These are phyloP conservation scores for Gasterosteus nipponicus DNA, from an alignment of 2,113 vertebrate species.

Conservation along the genomic window DNA sequence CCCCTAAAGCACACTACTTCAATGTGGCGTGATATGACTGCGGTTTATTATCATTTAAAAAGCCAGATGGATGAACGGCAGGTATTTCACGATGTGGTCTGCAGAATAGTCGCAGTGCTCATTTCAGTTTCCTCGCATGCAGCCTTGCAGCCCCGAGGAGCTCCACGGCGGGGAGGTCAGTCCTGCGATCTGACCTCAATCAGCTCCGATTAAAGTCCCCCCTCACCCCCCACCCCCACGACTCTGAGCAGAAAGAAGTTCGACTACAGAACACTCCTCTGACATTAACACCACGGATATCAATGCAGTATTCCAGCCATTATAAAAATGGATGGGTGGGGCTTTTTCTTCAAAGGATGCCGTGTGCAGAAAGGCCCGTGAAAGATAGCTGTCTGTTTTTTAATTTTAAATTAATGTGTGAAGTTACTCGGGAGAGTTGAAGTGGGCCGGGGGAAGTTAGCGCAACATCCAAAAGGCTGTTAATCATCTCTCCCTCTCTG, in stretches of 20 bases:
- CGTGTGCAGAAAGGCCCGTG: background rate
- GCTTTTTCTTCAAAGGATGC: background rate
- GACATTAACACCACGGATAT: conserved; percentile 1
- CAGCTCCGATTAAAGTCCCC: conserved; percentile 65
- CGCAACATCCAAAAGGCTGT: conserved; percentile 56
- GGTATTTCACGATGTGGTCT: conserved; percentile 26
- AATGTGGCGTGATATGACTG: background rate
- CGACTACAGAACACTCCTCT: conserved; percentile 12
- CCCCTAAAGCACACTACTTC: background rate
- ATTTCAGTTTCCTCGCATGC: conserved; percentile 58
- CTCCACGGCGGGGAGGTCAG: conserved; percentile 56
- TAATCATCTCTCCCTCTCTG: conserved; percentile 62
- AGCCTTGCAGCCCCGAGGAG: conserved; percentile 49
- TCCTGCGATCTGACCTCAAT: conserved; percentile 68
- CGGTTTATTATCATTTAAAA: background rate
- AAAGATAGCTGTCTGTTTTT: conserved; percentile 47
- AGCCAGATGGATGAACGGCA: background rate
- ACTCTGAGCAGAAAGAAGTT: conserved; percentile 46
- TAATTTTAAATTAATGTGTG: conserved; percentile 53
- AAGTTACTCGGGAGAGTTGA: conserved; percentile 45
- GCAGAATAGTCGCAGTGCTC: conserved; percentile 26
- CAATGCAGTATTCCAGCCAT: background rate
- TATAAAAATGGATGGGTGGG: background rate
- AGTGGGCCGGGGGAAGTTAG: conserved; percentile 55
- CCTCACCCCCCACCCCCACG: background rate